Conservation (phyloP, 2,888 invertebrate genomes). For the Matsumyia berberina region DNA sequence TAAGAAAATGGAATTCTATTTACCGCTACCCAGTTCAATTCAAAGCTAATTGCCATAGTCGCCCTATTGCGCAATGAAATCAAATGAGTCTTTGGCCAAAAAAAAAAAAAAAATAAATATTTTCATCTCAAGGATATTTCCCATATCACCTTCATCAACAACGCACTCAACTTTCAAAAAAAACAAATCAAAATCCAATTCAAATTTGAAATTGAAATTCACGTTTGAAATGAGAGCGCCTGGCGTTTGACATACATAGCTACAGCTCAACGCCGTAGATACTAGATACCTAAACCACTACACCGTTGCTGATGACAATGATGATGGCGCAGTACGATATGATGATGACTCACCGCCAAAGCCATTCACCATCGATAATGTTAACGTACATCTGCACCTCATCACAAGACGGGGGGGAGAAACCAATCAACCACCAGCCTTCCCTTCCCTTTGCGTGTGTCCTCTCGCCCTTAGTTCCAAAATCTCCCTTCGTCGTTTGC, state of each 20-base stretch:
- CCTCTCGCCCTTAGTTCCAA: constrained; percentile 28
- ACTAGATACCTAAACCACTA: constrained; percentile 33
- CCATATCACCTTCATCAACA: constrained; percentile 47
- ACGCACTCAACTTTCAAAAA: constrained; percentile 47
- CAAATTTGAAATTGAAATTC: constrained; percentile 49
- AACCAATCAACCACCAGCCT: constrained; percentile 71
- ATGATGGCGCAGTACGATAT: constrained; percentile 60
- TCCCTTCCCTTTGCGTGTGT: constrained; percentile 1
- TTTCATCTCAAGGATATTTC: constrained; percentile 51
- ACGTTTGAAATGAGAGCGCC: constrained; percentile 57
- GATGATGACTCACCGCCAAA: constrained; percentile 65
- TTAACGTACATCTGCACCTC: constrained; percentile 71
- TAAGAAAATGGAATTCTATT: neutral
- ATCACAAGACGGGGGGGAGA: constrained; percentile 46
- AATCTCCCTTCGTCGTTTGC: too few species aligned
- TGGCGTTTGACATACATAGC: constrained; percentile 32
- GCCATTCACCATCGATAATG: constrained; percentile 64
- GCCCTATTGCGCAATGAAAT: constrained; percentile 7
- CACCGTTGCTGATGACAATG: constrained; percentile 41
- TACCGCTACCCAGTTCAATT: neutral
- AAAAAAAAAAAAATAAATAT: constrained; percentile 2
- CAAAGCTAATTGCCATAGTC: constrained; percentile 9
- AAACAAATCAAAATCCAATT: constrained; percentile 54
- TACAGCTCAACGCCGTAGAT: constrained; percentile 27
- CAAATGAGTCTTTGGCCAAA: constrained; percentile 11